Conservation (phyloP, 2,113 vertebrate species). For the Phaethon lepturus region DNA sequence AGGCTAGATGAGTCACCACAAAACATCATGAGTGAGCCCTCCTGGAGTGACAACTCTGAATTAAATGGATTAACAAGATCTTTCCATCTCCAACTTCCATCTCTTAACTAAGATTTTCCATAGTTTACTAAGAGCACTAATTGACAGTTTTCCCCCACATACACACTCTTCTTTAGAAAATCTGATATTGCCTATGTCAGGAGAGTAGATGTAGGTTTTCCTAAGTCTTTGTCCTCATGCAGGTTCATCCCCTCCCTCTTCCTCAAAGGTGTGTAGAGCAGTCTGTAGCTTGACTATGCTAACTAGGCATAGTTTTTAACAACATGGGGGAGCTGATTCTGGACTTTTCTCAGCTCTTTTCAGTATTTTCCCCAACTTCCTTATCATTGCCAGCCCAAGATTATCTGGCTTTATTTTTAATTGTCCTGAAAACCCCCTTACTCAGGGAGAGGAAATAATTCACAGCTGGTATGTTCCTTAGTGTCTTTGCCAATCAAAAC, state of each 20-base stretch:
- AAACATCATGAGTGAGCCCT: background rate
- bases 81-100: background rate
- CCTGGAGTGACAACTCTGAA: background rate
- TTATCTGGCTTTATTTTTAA: slow-evolving; percentile 9
- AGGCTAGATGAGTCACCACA: background rate
- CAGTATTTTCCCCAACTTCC: background rate
- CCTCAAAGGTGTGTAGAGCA: background rate
- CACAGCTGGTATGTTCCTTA: background rate
- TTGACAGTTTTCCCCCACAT: background rate
- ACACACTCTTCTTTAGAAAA: background rate
- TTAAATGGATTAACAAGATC: background rate
- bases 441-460: slow-evolving; percentile 3
- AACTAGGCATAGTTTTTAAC: background rate
- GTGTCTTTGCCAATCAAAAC: slow-evolving; percentile 25
- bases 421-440: slow-evolving; percentile 1
- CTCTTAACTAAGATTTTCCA: background rate
- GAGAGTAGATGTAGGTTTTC: background rate
- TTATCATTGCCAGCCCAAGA: background rate
- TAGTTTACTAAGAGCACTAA: background rate
- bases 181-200: background rate
- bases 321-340: background rate
- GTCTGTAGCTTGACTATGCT: background rate
- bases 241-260: background rate
- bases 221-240: background rate
- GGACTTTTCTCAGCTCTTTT: background rate